Conservation (phyloP, 2,797 vertebrate genomes). For the Typhlichthys subterraneus region DNA sequence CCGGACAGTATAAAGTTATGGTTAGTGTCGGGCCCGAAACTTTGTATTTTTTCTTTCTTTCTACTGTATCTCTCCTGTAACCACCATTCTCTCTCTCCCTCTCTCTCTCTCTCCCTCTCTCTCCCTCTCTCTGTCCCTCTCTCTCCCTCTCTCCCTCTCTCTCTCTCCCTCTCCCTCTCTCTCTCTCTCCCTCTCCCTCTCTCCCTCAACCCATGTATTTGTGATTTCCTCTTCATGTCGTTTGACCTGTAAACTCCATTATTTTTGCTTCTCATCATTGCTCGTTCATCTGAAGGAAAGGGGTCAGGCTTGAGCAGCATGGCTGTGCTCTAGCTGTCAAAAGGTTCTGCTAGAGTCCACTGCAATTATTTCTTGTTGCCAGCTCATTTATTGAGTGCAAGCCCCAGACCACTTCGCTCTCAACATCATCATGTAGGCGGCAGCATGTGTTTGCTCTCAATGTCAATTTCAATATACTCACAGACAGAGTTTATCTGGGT, state of each 20-base stretch:
- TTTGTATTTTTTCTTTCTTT: neutral
- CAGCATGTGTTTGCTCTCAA: constrained; percentile 2
- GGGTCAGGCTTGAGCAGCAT: constrained; percentile 50
- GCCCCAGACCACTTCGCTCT: constrained; percentile 37
- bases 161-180: neutral
- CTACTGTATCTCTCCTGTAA: neutral
- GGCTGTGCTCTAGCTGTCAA: constrained; percentile 48
- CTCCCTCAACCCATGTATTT: constrained; percentile 4
- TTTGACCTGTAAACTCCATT: constrained; percentile 48
- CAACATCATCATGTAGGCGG: neutral
- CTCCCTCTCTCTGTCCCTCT: too few relatives aligned
- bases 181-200: neutral
- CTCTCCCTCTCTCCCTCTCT: neutral
- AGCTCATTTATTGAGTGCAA: constrained; percentile 51
- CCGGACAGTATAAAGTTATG: constrained; percentile 93
- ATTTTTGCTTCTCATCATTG: constrained; percentile 42
- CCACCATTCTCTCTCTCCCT: neutral
- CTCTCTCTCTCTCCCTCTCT: neutral
- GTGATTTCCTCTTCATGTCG: constrained; percentile 27
- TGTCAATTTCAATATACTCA: neutral
- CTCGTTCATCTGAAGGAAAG: constrained; percentile 49
- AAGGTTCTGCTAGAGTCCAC: constrained; percentile 53
- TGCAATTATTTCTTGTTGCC: constrained; percentile 58
- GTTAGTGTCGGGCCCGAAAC: constrained; percentile 53
- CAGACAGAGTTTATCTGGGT: constrained; percentile 20